Conservation (phyloP, 2,113 vertebrate species). For the Coregonus clupeaformis region DNA sequence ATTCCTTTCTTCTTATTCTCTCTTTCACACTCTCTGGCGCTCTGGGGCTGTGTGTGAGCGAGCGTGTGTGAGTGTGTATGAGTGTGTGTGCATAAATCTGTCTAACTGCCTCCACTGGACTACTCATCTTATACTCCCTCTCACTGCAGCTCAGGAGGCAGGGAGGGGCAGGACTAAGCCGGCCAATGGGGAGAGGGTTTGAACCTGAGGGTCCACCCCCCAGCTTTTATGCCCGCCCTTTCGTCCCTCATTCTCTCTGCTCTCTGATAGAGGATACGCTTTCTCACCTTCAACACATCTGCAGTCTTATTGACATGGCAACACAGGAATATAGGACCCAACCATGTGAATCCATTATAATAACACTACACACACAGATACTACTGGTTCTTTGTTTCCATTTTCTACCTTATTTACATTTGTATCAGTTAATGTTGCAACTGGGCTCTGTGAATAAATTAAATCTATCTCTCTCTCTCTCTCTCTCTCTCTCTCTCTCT, state of each 20-base stretch:
- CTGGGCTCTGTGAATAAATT: no score
- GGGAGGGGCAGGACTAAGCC: slow-evolving; percentile 49
- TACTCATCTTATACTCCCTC: slow-evolving; percentile 62
- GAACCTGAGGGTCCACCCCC: slow-evolving; percentile 25
- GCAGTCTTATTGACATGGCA: slow-evolving; percentile 11
- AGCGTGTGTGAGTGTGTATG: slow-evolving; percentile 7
- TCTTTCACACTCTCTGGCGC: neutral
- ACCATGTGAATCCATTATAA: no score
- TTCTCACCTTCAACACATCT: slow-evolving; percentile 18
- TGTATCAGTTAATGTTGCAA: no score
- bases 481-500: no score
- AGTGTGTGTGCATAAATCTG: slow-evolving; percentile 8
- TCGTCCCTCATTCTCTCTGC: slow-evolving; percentile 40
- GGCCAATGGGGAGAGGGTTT: slow-evolving; percentile 54
- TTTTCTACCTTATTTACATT: no score
- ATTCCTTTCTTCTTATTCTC: slow-evolving; percentile 11
- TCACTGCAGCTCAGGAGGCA: slow-evolving; percentile 32
- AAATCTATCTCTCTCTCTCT: no score
- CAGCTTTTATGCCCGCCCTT: slow-evolving; percentile 41
- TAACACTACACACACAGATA: no score
- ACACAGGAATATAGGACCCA: neutral
- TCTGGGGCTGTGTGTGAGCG: neutral
- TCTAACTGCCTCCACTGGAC: slow-evolving; percentile 44
- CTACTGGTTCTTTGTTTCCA: no score
- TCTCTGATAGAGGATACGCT: neutral